These are phyloP conservation scores for Agapornis roseicollis DNA, from an alignment of 2,113 vertebrate species.

Conservation along the genomic window DNA sequence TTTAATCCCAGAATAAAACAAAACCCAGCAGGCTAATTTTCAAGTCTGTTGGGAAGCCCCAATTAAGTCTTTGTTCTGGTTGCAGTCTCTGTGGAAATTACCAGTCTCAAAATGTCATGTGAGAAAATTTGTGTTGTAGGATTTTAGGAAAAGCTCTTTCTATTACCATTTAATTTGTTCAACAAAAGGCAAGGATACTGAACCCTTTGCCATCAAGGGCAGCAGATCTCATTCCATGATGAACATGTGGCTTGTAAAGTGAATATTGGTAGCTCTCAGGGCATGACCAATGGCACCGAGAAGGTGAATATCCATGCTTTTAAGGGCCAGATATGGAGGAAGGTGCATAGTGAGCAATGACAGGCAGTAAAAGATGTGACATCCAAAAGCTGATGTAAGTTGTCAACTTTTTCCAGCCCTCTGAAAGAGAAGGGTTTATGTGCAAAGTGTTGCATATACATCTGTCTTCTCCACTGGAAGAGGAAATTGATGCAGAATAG, in stretches of 20 bases:
- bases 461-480: neutral
- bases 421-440: neutral
- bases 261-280: neutral
- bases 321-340: neutral
- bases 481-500: neutral
- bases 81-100: neutral
- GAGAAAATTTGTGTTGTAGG: neutral
- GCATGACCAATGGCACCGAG: neutral
- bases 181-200: neutral
- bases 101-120: neutral
- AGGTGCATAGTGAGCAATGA: neutral
- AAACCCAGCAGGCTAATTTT: neutral
- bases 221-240: neutral
- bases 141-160: neutral
- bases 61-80: neutral
- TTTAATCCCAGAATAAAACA: neutral
- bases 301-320: neutral
- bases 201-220: neutral
- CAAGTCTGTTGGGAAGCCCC: neutral
- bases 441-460: neutral
- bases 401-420: neutral
- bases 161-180: neutral
- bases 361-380: neutral
- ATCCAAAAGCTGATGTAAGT: neutral
- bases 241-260: neutral